These are phyloP conservation scores for Dicranocentrus wangi DNA, from an alignment of 2,888 invertebrate species.

Conservation along the genomic window DNA sequence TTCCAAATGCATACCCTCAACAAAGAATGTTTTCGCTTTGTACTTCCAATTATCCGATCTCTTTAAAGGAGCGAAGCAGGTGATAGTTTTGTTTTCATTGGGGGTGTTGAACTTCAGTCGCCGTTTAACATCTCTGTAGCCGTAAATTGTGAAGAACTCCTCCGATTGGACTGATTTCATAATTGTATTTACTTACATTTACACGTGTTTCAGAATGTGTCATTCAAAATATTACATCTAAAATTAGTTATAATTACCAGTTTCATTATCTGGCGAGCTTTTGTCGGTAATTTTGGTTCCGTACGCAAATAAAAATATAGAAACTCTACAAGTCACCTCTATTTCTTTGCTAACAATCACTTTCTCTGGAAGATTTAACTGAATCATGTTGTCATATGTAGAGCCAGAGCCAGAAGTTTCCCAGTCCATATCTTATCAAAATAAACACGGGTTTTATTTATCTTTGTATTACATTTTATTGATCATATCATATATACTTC, in stretches of 20 bases:
- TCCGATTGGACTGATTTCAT: background rate
- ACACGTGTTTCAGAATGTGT: background rate
- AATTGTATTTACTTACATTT: background rate
- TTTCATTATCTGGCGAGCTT: background rate
- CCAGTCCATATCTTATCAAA: constrained; percentile 41
- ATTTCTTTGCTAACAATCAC: constrained; percentile 21
- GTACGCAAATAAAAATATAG: constrained; percentile 38
- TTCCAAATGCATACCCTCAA: constrained; percentile 52
- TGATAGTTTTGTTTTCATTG: constrained; percentile 9
- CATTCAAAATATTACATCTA: background rate
- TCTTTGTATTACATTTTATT: background rate
- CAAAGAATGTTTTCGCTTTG: constrained; percentile 12
- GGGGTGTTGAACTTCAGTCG: constrained; percentile 5
- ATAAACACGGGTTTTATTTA: background rate
- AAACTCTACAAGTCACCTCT: constrained; percentile 27
- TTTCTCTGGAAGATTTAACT: constrained; percentile 11
- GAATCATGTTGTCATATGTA: constrained; percentile 32
- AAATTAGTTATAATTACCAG: no score
- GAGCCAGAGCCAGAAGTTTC: constrained; percentile 17
- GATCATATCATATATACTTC: background rate
- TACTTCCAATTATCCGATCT: constrained; percentile 20
- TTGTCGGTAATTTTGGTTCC: constrained; percentile 34
- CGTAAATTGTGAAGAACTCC: constrained; percentile 29
- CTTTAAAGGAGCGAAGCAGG: constrained; percentile 54
- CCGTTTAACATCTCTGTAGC: constrained; percentile 43